phyloP scores from a whole-genome alignment of 1,140 invertebrate genomes.

The Venturia canescens region DNA sequence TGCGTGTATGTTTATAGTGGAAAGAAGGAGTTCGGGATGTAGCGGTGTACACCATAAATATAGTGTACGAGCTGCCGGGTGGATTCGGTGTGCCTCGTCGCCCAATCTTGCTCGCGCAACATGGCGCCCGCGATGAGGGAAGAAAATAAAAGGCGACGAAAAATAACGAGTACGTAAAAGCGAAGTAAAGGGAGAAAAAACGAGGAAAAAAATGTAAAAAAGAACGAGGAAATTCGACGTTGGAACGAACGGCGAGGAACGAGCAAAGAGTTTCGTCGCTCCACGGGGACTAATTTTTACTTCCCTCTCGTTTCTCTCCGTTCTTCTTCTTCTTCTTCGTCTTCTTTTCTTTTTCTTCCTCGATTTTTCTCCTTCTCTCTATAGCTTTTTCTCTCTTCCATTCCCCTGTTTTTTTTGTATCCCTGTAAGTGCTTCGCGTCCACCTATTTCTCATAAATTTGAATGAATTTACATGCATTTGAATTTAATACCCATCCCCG shows the following conservation, averaged over 20 bases:
- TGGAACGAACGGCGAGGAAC: constrained; percentile 42
- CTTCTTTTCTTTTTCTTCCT: constrained; percentile 45
- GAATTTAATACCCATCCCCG: constrained; percentile 73
- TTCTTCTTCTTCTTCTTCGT: constrained; percentile 32
- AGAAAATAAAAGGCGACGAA: constrained; percentile 55
- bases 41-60: constrained; percentile 19
- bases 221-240: constrained; percentile 32
- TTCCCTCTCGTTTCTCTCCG: constrained; percentile 66
- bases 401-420: constrained; percentile 52
- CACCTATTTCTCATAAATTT: constrained; percentile 78
- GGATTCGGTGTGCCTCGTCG: constrained; percentile 50
- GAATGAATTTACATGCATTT: constrained; percentile 79
- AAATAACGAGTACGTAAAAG: constrained; percentile 45
- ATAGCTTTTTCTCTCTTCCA: constrained; percentile 30
- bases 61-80: constrained; percentile 41
- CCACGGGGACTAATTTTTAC: constrained; percentile 77
- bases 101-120: constrained; percentile 70
- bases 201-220: constrained; percentile 23
- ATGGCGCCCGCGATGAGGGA: constrained; percentile 73
- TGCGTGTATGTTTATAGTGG: neutral
- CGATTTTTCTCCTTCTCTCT: constrained; percentile 47
- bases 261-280: constrained; percentile 69
- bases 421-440: constrained; percentile 75
- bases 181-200: constrained; percentile 35
- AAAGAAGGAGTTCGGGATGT: neutral